Percentiles rank a stretch among this genome's conserved stretches.
phyloP scores from a whole-genome alignment of 2,888 invertebrate species.

The Epinotia ramella region DNA sequence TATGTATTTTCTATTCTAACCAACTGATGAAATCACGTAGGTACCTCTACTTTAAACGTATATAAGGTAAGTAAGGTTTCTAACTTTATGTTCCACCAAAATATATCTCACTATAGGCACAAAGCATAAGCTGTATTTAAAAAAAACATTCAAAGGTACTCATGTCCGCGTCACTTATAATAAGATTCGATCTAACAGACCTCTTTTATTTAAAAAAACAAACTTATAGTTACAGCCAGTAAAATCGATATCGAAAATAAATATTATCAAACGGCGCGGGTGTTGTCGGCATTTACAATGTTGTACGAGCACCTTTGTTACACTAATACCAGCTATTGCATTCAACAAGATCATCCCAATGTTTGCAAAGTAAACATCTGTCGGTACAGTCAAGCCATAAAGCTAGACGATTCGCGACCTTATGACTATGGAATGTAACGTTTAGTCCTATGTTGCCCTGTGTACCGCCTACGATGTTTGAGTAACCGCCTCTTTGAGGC shows the following conservation, averaged over 20 bases:
- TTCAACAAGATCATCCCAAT: slow-evolving; percentile 51
- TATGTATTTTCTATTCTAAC: background rate
- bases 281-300: slow-evolving; percentile 15
- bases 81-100: background rate
- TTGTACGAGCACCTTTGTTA: slow-evolving; percentile 61
- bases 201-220: slow-evolving; percentile 58
- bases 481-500: slow-evolving; percentile 47
- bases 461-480: slow-evolving; percentile 61
- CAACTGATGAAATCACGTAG: background rate
- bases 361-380: slow-evolving; percentile 74
- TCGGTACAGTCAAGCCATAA: slow-evolving; percentile 47
- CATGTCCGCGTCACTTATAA: slow-evolving; percentile 70
- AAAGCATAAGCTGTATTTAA: slow-evolving; percentile 24
- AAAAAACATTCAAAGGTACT: slow-evolving; percentile 49
- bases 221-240: slow-evolving; percentile 11
- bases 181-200: slow-evolving; percentile 63
- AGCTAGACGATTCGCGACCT: background rate
- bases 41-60: background rate
- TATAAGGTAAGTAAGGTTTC: background rate
- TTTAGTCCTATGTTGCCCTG: background rate
- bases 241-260: slow-evolving; percentile 12
- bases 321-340: slow-evolving; percentile 67
- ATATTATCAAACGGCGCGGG: slow-evolving; percentile 3
- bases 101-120: background rate
- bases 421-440: background rate